A percentile compares a stretch with the other conserved stretches of the same genome.
These are phyloP conservation scores for Chrysina gloriosa DNA, from an alignment of 2,888 invertebrate genomes.

Conservation along the genomic window DNA sequence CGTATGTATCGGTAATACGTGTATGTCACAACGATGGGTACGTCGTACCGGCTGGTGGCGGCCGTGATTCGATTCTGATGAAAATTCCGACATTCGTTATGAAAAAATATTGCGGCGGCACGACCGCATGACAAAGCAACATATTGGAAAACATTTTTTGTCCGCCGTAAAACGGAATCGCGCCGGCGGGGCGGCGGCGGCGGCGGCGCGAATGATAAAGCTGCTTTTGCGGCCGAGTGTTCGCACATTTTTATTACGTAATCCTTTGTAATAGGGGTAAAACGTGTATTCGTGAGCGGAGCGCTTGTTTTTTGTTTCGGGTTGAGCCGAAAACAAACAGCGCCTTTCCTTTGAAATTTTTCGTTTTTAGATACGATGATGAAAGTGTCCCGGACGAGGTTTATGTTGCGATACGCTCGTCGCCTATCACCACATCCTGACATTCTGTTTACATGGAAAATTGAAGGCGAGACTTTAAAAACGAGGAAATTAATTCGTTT, in stretches of 20 bases:
- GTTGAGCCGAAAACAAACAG: background rate
- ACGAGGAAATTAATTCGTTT: too few relatives aligned
- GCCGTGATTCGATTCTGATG: background rate
- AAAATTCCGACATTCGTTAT: background rate
- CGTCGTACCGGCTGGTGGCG: too few relatives aligned
- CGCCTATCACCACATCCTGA: too few relatives aligned
- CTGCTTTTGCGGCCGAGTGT: background rate
- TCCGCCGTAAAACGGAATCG: background rate
- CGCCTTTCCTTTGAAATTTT: too few relatives aligned
- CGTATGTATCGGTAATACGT: too few relatives aligned
- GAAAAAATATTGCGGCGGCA: background rate
- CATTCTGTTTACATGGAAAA: too few relatives aligned
- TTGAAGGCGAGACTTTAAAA: too few relatives aligned
- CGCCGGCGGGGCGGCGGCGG: too few relatives aligned
- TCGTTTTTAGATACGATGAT: too few relatives aligned
- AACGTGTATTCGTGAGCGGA: background rate
- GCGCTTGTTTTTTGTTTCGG: background rate
- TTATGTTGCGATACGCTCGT: too few relatives aligned
- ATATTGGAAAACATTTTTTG: conserved; percentile 11
- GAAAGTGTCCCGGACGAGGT: too few relatives aligned
- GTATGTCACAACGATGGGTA: too few relatives aligned
- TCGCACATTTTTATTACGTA: conserved; percentile 21
- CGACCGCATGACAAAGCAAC: conserved; percentile 6
- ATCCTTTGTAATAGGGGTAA: conserved; percentile 2
- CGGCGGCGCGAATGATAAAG: conserved; percentile 16